Evolutionary conservation across 2,113 vertebrate species (phyloP), one percentile per base, ranked within the genome.

Genomic region (Chloropsis cyanopogon): DNA sequence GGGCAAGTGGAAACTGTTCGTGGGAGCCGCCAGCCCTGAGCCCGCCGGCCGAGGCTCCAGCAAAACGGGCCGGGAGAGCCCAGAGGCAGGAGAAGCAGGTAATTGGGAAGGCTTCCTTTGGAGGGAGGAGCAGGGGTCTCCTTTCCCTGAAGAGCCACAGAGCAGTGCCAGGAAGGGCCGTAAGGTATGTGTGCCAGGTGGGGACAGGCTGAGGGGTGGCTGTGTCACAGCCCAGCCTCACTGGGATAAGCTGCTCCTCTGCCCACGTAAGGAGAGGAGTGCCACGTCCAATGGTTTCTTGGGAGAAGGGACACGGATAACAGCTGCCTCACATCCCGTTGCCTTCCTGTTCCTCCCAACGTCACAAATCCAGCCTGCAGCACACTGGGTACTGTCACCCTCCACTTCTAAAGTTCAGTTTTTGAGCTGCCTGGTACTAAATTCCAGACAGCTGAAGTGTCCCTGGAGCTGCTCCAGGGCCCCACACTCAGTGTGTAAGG

Each of bases 1-100:
- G 87, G 98, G 98, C 42, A 98, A 99, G 49, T 99, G 99, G 99
- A 99, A 99, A 94, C 98, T 98, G 4, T 99, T 99, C 82, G 97
- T 98, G 5, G 97, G 96, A 59, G 98, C 98, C 0, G 73, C 98
- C 90, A 99, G 99, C 96, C 99, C 99, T 0, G 99, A 99, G 73
- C 98, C 98, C 0, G 98, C 98, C 46, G 99, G 98, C 57, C 97
- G 97, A 60, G 95, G 98, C 88, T 99, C 98, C 64, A 98, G 98
- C 80, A 99, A 98, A 97, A 97, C 96, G 1, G 98, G 98, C 52
- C 95, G 92, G 83, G 98, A 97, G 63, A 97, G 98, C 66, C 97
- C 98, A 49, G 97, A 98, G 76, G 97, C 82, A 26, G 96, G 97
- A 97, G 96, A 98, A 97, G 19, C 93, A 97, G 98, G 98, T 98